Conservation (phyloP, 1,140 invertebrate genomes). For the Leptinotarsa texana region DNA sequence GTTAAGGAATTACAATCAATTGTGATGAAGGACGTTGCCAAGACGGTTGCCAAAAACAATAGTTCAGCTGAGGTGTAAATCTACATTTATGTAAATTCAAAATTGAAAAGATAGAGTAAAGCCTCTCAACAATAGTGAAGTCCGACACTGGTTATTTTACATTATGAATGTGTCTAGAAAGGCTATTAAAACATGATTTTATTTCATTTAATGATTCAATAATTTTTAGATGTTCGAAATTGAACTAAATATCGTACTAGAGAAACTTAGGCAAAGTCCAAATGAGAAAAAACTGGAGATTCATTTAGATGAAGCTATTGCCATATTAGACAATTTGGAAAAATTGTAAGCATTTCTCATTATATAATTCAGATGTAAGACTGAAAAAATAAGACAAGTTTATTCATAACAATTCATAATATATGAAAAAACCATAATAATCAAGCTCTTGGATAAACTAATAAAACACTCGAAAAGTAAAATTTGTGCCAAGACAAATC, state of each 20-base stretch:
- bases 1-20: constrained; percentile 28
- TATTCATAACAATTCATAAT: too few relatives aligned
- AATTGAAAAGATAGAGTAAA: too few relatives aligned
- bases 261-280: constrained; percentile 36
- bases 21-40: constrained; percentile 34
- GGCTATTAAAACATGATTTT: neutral
- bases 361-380: too few relatives aligned
- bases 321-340: constrained; percentile 28
- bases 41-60: constrained; percentile 28
- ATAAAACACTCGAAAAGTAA: too few relatives aligned
- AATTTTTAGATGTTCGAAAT: constrained; percentile 27
- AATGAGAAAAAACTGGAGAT: constrained; percentile 29
- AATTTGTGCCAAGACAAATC: too few relatives aligned
- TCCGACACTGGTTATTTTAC: too few relatives aligned
- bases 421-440: too few relatives aligned
- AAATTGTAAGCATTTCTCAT: constrained; percentile 18
- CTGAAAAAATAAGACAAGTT: too few relatives aligned
- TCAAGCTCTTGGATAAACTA: too few relatives aligned
- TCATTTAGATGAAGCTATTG: constrained; percentile 28
- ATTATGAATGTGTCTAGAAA: too few relatives aligned
- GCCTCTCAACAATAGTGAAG: too few relatives aligned
- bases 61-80: neutral
- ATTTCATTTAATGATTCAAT: neutral
- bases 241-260: constrained; percentile 34
- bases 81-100: too few relatives aligned